Evolutionary conservation across 2,888 invertebrate genomes (phyloP).

Genomic region (Caenorhabditis uteleia): DNA sequence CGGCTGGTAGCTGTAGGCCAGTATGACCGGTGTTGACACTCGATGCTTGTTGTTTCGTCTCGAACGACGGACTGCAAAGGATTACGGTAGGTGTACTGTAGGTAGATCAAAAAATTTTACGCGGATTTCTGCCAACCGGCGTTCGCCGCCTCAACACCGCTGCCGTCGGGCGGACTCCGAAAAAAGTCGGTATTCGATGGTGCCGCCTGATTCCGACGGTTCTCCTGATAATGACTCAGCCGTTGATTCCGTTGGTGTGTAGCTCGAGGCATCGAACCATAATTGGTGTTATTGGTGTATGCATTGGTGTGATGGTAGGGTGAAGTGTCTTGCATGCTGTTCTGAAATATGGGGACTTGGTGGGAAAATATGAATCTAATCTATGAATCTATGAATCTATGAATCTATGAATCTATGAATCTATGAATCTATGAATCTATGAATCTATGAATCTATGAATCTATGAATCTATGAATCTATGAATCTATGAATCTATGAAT

Average conservation of each 20-base stretch:
- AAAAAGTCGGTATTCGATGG: slow-evolving; percentile 27
- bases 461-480: too few species aligned
- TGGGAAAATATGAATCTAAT: too few species aligned
- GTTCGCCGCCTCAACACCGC: slow-evolving; percentile 35
- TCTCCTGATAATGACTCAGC: not conserved
- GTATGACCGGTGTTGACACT: slow-evolving; percentile 26
- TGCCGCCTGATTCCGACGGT: not conserved
- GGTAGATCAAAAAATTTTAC: not conserved
- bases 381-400: too few species aligned
- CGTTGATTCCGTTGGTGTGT: slow-evolving; percentile 12
- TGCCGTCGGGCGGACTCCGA: slow-evolving; percentile 33
- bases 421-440: too few species aligned
- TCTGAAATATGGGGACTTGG: too few species aligned
- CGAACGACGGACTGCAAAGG: slow-evolving; percentile 32
- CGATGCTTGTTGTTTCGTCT: slow-evolving; percentile 23
- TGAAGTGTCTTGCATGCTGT: too few species aligned
- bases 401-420: slow-evolving; percentile 1
- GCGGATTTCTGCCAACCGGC: slow-evolving; percentile 34
- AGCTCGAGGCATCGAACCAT: slow-evolving; percentile 34
- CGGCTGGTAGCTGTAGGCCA: slow-evolving; percentile 37
- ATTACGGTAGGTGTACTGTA: not conserved
- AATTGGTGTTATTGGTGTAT: slow-evolving; percentile 6
- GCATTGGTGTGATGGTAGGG: slow-evolving; percentile 11
- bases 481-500: too few species aligned
- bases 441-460: too few species aligned